phyloP scores from a whole-genome alignment of 1,140 invertebrate species.

The Caenorhabditis tropicalis region DNA sequence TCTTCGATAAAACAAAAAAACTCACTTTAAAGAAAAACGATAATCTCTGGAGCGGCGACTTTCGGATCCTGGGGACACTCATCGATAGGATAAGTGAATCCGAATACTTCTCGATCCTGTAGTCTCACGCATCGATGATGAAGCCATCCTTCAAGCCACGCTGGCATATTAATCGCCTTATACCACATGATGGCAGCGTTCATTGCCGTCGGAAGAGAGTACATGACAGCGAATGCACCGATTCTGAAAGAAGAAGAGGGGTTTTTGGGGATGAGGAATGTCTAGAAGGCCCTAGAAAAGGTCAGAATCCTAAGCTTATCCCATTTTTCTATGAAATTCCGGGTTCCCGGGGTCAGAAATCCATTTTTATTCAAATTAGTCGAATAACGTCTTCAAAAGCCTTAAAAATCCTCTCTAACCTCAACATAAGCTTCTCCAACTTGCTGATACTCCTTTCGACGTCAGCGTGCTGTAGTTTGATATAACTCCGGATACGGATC shows the following conservation, averaged over 20 bases:
- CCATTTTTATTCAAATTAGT: no score
- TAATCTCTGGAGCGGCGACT: constrained; percentile 60
- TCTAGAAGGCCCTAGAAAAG: no score
- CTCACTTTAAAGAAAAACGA: constrained; percentile 77
- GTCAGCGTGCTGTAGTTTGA: constrained; percentile 56
- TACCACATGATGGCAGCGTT: constrained; percentile 43
- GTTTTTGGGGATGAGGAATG: no score
- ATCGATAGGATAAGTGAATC: constrained; percentile 27
- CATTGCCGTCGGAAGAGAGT: constrained; percentile 47
- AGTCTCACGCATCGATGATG: constrained; percentile 43
- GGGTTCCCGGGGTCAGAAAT: no score
- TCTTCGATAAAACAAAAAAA: background rate
- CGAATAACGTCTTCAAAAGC: no score
- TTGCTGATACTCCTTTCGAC: constrained; percentile 83
- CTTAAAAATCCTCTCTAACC: background rate
- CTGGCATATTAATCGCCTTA: constrained; percentile 41
- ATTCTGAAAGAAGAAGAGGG: background rate
- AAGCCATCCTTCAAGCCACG: constrained; percentile 47
- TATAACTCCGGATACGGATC: constrained; percentile 68
- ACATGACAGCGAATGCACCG: constrained; percentile 50
- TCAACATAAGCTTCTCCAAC: constrained; percentile 92
- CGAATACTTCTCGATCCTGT: constrained; percentile 49
- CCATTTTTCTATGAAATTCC: no score
- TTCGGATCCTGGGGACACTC: constrained; percentile 23
- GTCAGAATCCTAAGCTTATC: no score